These are phyloP conservation scores for Cosmorhoe ocellata DNA, from an alignment of 2,888 invertebrate genomes.

Conservation along the genomic window DNA sequence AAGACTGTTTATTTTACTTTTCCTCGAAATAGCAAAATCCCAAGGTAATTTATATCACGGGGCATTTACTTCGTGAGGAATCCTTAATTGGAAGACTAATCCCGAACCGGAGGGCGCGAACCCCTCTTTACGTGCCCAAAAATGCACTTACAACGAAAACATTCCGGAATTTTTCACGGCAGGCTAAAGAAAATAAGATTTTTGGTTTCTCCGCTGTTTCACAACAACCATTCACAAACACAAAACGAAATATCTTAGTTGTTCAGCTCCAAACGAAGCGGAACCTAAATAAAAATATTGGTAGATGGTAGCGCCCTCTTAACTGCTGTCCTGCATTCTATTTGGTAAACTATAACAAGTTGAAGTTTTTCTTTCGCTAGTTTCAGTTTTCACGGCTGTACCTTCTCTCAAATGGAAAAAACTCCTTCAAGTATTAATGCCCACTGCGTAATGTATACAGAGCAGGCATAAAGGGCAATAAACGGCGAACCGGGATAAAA, in stretches of 20 bases:
- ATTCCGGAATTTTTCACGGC: neutral
- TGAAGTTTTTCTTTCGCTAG: neutral
- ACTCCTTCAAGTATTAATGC: constrained; percentile 37
- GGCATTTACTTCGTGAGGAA: constrained; percentile 38
- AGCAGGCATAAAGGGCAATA: constrained; percentile 30
- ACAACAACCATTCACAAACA: too few species aligned
- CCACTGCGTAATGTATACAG: constrained; percentile 22
- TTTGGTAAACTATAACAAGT: too few species aligned
- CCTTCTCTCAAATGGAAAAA: neutral
- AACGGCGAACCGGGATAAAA: constrained; percentile 29
- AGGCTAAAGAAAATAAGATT: too few species aligned
- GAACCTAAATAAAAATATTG: constrained; percentile 13
- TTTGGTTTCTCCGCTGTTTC: too few species aligned
- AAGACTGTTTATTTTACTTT: constrained; percentile 23
- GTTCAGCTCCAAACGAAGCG: neutral
- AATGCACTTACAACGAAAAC: constrained; percentile 29
- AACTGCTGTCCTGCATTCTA: too few species aligned
- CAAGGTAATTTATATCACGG: constrained; percentile 45
- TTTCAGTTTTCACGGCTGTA: neutral
- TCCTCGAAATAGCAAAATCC: constrained; percentile 27
- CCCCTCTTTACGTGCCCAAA: constrained; percentile 26
- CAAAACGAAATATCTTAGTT: neutral
- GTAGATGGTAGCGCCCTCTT: too few species aligned
- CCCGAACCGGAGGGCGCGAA: constrained; percentile 30
- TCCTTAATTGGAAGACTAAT: constrained; percentile 47